Evolutionary conservation across 2,797 vertebrate genomes (phyloP), one percentile per base, ranked within the genome.

Genomic region (Salmo trutta): DNA sequence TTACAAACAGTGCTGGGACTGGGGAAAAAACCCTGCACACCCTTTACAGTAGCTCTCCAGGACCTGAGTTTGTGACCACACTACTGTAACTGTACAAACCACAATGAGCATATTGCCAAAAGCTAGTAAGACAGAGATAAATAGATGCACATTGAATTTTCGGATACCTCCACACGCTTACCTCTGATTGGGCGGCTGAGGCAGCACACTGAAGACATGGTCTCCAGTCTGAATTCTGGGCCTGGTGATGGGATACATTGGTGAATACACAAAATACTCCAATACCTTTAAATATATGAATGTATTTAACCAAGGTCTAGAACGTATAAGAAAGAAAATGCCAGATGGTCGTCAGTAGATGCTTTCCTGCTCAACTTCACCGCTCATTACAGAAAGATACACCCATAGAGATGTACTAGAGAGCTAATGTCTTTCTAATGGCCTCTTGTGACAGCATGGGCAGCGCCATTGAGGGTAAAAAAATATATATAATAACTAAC

Each of bases 201-300:
- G 82, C 76, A 59, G 79, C 78, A 75, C 86, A 88, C 41, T 86
- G 88, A 47, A 81, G 75, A 19, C 82, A 87, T 6, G 82, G 69
- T 67, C 84, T 88, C 90, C 90, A 89, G 5, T 90, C 85, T 74
- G 89, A 77, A 69, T 78, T 77, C 51, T 88, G 89, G 36, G 80
- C 87, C 91, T 93, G 84, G 31, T 71, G 36, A 2, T 78, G 21
- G 67, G 47, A 85, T 27, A 83, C 0, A 76, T 41, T 33, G 56
- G 68, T 71, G 16, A 27, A 76, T 70, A 53, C 41, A 59, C 5
- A 69, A 77, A 52, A 71, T 53, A 71, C 21, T 14, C 51, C n/a
- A 71, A 70, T 24, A 71, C 12, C 0, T 51, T 12, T 24, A 21
- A 52, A 51, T 21, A 14, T 47, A 14, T 62, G 19, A 62, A 62